Percentiles rank a stretch among this genome's conserved stretches.
phyloP scores from a whole-genome alignment of 2,113 vertebrate genomes.

The Melanocharis versteri region DNA sequence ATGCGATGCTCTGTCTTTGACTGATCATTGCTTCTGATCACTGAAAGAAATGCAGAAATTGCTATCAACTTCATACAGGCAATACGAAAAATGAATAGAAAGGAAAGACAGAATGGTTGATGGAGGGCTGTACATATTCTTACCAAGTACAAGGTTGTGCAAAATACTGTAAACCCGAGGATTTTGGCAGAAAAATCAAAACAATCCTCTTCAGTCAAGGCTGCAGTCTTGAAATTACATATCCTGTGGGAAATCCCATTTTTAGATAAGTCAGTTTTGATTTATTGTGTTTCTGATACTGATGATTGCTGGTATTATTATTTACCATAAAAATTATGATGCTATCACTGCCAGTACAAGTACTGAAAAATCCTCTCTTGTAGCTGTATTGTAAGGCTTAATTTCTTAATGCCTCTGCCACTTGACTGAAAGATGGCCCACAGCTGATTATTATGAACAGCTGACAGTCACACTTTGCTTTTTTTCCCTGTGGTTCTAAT shows the following conservation, averaged over 20 bases:
- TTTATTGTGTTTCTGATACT: neutral
- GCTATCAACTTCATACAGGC: neutral
- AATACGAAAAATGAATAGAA: neutral
- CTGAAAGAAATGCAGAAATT: neutral
- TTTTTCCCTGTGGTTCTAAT: constrained; percentile 13
- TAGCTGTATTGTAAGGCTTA: neutral
- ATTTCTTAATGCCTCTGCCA: neutral
- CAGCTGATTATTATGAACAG: neutral
- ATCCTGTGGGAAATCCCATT: neutral
- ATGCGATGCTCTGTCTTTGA: neutral
- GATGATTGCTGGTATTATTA: neutral
- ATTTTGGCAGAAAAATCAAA: neutral
- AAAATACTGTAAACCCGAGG: neutral
- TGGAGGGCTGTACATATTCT: neutral
- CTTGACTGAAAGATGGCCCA: neutral
- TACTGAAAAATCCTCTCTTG: neutral
- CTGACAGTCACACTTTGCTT: neutral
- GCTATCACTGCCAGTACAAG: neutral
- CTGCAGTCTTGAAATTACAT: neutral
- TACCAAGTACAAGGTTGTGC: neutral
- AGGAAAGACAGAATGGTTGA: neutral
- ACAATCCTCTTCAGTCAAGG: neutral
- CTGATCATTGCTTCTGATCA: neutral
- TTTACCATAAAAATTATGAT: neutral
- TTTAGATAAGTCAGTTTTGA: neutral